phyloP scores from a whole-genome alignment of 2,888 invertebrate genomes.

The Coleophora flavipennella region DNA sequence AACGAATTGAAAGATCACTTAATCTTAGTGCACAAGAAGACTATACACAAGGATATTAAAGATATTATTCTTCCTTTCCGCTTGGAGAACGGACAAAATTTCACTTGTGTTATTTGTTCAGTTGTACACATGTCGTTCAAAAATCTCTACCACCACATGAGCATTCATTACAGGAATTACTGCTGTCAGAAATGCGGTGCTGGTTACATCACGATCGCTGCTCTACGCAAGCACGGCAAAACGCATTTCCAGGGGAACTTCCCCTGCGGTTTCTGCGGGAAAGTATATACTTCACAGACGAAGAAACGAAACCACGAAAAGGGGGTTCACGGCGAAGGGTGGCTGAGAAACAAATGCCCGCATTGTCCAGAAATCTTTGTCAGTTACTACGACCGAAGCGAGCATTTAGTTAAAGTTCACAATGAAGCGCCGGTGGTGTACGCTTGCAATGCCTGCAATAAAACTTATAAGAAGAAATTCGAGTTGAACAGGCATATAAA shows the following conservation, averaged over 20 bases:
- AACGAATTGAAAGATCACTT: constrained; percentile 55
- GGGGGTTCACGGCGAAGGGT: constrained; percentile 61
- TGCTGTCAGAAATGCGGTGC: constrained; percentile 61
- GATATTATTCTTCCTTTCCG: constrained; percentile 62
- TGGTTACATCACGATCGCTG: constrained; percentile 59
- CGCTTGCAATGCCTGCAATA: constrained; percentile 60
- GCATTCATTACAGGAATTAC: constrained; percentile 61
- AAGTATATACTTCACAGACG: constrained; percentile 63
- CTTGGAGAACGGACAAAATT: constrained; percentile 48
- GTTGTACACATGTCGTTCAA: constrained; percentile 59
- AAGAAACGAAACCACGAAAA: constrained; percentile 61
- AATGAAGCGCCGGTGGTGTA: constrained; percentile 46
- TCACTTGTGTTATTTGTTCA: constrained; percentile 54
- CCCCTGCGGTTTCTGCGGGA: constrained; percentile 67
- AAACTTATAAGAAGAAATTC: constrained; percentile 58
- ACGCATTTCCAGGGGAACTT: constrained; percentile 66
- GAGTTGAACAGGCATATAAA: constrained; percentile 59
- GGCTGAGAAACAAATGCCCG: constrained; percentile 60
- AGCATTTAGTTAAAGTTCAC: constrained; percentile 53
- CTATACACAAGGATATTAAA: constrained; percentile 52
- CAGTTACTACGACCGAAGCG: constrained; percentile 58
- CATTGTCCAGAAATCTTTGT: constrained; percentile 60
- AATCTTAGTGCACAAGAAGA: constrained; percentile 41
- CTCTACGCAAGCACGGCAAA: constrained; percentile 58
- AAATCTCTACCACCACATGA: constrained; percentile 63